A percentile compares a stretch with the other conserved stretches of the same genome.
Conservation (phyloP, 2,113 vertebrate genomes). For the Hiodon alosoides region DNA sequence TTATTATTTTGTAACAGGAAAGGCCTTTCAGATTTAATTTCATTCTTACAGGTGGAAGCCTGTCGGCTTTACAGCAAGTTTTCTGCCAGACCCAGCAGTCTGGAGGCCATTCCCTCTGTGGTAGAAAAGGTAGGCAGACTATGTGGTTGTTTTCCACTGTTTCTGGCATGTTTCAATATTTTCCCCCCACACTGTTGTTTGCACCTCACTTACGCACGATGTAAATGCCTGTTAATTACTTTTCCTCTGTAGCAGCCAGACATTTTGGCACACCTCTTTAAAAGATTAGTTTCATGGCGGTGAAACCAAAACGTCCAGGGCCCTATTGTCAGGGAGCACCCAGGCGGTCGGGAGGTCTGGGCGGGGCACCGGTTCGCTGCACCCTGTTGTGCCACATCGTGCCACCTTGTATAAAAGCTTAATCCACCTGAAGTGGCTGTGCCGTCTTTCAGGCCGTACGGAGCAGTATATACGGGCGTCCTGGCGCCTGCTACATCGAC, state of each 20-base stretch:
- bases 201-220: background rate
- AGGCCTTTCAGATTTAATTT: background rate
- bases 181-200: too few relatives aligned
- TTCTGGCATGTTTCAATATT: too few relatives aligned
- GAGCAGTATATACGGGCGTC: conserved; percentile 85
- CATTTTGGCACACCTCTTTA: background rate
- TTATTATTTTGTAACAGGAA: conserved; percentile 5
- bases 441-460: conserved; percentile 74
- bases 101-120: conserved; percentile 77
- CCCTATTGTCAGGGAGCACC: too few relatives aligned
- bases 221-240: too few relatives aligned
- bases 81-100: conserved; percentile 76
- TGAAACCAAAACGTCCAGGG: too few relatives aligned
- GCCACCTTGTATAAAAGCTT: too few relatives aligned
- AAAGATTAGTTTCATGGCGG: too few relatives aligned
- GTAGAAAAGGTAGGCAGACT: conserved; percentile 82
- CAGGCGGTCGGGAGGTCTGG: too few relatives aligned
- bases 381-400: too few relatives aligned
- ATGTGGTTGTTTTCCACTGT: background rate
- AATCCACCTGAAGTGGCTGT: background rate
- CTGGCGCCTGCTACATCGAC: conserved; percentile 89
- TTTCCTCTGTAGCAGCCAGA: background rate
- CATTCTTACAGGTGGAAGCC: conserved; percentile 76
- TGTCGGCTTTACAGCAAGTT: conserved; percentile 91
- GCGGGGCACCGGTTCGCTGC: too few relatives aligned